Evolutionary conservation across 2,888 invertebrate genomes (phyloP), one percentile per base, ranked within the genome.

Genomic region (Cistogaster globosa): DNA sequence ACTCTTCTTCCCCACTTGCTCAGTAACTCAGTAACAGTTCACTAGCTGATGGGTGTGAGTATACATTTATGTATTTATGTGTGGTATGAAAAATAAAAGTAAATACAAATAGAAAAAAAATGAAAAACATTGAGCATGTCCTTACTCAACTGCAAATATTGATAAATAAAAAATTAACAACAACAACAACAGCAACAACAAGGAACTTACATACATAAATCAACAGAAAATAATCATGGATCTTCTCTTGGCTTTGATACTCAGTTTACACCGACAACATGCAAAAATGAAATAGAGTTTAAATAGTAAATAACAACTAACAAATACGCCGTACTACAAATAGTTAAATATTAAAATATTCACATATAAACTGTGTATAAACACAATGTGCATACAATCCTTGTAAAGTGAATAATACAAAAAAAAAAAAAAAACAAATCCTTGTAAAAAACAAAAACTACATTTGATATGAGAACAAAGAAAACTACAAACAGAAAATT

Each of bases 51-150:
- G 58, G 60, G 58, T 67, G 38, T 72, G 57, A 55, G 75, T 63
- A 57, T 26, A 32, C 62, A 57, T 68, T 63, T 63, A 58, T 67
- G 22, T 67, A 67, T 74, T 58, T 60, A 45, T 58, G n/a, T 72
- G 58, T 71, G 76, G 65, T 36, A 77, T 65, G 76, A 42, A 83
- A 83, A 83, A 75, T 83, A 83, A 83, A 83, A 83, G 82, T 83
- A 83, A 77, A 71, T 83, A 77, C 51, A 58, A 76, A 65, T 32
- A 60, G 36, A 45, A 36, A 48, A 60, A 38, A 36, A 65, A 60
- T n/a, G 7, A 83, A 77, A 55, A 72, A n/a, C 63, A 86, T 81
- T 86, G 83, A 84, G 86, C 81, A 86, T 86, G 86, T 86, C 84
- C 84, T 84, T 86, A 78, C 81, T 75, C 81, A 84, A 84, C 60